Conservation (phyloP, 2,888 invertebrate genomes). For the Coremacera marginata region DNA sequence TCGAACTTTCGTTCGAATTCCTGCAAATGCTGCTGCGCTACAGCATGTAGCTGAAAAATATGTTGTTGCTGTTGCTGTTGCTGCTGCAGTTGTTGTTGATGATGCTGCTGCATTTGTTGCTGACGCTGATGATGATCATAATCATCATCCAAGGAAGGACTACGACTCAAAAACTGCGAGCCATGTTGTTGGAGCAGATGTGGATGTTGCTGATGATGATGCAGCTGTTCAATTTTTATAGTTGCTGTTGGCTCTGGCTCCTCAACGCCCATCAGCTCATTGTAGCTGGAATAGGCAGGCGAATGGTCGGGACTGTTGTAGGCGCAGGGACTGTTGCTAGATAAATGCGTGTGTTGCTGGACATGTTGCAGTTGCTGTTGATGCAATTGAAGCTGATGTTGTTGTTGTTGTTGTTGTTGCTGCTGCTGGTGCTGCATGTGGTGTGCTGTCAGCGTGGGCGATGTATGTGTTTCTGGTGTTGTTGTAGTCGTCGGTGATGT, state of each 20-base stretch:
- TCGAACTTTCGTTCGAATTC: slow-evolving; percentile 64
- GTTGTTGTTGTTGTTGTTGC: slow-evolving; percentile 43
- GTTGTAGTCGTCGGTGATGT: slow-evolving; percentile 47
- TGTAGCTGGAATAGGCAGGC: slow-evolving; percentile 45
- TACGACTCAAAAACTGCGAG: slow-evolving; percentile 59
- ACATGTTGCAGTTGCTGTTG: slow-evolving; percentile 47
- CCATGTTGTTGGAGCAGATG: slow-evolving; percentile 58
- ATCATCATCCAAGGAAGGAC: slow-evolving; percentile 66
- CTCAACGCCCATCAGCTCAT: slow-evolving; percentile 46
- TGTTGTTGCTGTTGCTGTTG: slow-evolving; percentile 56
- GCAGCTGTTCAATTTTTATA: slow-evolving; percentile 57
- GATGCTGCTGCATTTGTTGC: slow-evolving; percentile 54
- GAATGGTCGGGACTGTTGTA: slow-evolving; percentile 43
- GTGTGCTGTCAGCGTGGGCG: slow-evolving; percentile 48
- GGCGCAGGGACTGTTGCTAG: slow-evolving; percentile 35
- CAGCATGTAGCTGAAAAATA: slow-evolving; percentile 58
- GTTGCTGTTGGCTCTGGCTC: slow-evolving; percentile 33
- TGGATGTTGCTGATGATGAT: slow-evolving; percentile 51
- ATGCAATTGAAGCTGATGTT: slow-evolving; percentile 41
- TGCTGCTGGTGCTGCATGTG: slow-evolving; percentile 55
- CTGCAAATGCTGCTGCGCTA: slow-evolving; percentile 58
- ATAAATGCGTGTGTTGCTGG: slow-evolving; percentile 47
- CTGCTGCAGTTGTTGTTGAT: slow-evolving; percentile 49
- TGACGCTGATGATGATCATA: slow-evolving; percentile 56
- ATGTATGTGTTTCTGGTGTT: slow-evolving; percentile 44